Evolutionary conservation across 2,797 vertebrate species (phyloP), one percentile per base, ranked within the genome.

Genomic region (Pangasius djambal): DNA sequence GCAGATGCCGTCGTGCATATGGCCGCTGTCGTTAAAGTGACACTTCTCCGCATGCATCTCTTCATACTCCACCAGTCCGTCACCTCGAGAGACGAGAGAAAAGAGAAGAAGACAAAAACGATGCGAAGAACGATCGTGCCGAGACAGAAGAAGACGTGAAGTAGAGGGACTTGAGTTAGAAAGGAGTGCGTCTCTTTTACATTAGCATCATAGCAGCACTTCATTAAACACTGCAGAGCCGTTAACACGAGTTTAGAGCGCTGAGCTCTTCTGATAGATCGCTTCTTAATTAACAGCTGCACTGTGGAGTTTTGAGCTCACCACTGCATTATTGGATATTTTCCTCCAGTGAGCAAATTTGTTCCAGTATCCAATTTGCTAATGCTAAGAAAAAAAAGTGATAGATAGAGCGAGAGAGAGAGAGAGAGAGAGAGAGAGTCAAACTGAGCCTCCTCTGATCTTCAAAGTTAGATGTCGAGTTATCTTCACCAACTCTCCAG

Each of bases 1-100:
- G 88, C 89, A 90, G 90, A 91, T 92, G 92, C 72, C n/a, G 74
- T 63, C 40, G 83, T 81, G 89, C 89, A 63, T 67, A 87, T 87
- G 87, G 83, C 50, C 85, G 50, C 61, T 87, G 87, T 86, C 84
- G 75, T 90, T 86, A 63, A 86, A 90, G 78, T 84, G 81, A 69
- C 86, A 78, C 74, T 69, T 87, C 50, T 69, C 70, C 25, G 69
- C 67, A 34, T 69, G 65, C 37, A 34, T 87, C 85, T 86, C 82
- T 90, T 89, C 77, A 72, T 90, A 86, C 61, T 72, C 87, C 84
- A 88, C 83, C 83, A 87, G 86, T 84, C 77, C 57, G 28, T 88
- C 88, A 87, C 87, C 89, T 87, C 48, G 9, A 85, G 67, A 84
- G 90, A 67, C 25, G 85, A 86, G 15, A 87, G 15, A 44, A 57